A percentile compares a stretch with the other conserved stretches of the same genome.
Evolutionary conservation across 2,888 invertebrate species (phyloP).

Genomic region (Phrixothrix hirtus): DNA sequence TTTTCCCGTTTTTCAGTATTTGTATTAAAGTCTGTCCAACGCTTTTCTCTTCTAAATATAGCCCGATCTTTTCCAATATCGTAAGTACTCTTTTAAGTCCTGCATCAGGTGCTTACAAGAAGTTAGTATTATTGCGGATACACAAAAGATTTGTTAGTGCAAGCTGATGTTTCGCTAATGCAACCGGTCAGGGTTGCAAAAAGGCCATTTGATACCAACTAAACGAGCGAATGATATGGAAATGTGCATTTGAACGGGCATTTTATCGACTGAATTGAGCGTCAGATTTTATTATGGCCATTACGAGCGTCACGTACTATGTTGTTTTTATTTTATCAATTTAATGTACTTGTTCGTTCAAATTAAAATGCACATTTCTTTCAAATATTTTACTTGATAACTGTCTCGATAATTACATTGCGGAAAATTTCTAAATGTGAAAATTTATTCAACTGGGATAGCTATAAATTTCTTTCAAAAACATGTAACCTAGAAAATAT

Average conservation of each 20-base stretch:
- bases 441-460: too few species aligned
- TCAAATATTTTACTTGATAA: too few species aligned
- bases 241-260: conserved; percentile 48
- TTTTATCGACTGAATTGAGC: conserved; percentile 42
- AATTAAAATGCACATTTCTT: too few species aligned
- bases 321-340: conserved; percentile 31
- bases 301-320: conserved; percentile 41
- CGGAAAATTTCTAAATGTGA: too few species aligned
- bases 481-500: too few species aligned
- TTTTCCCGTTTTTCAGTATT: conserved; percentile 8
- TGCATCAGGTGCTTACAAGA: conserved; percentile 26
- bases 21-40: conserved; percentile 10
- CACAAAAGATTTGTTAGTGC: conserved; percentile 13
- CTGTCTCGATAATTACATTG: too few species aligned
- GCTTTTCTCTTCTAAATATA: conserved; percentile 11
- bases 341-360: not conserved
- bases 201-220: conserved; percentile 43
- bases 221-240: conserved; percentile 51
- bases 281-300: conserved; percentile 43
- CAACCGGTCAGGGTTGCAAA: conserved; percentile 31
- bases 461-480: too few species aligned
- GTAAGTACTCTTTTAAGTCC: conserved; percentile 12
- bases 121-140: conserved; percentile 25
- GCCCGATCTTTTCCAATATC: too few species aligned
- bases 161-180: conserved; percentile 22